phyloP scores from a whole-genome alignment of 2,888 invertebrate species.

The Xestoiulus laeticollis region DNA sequence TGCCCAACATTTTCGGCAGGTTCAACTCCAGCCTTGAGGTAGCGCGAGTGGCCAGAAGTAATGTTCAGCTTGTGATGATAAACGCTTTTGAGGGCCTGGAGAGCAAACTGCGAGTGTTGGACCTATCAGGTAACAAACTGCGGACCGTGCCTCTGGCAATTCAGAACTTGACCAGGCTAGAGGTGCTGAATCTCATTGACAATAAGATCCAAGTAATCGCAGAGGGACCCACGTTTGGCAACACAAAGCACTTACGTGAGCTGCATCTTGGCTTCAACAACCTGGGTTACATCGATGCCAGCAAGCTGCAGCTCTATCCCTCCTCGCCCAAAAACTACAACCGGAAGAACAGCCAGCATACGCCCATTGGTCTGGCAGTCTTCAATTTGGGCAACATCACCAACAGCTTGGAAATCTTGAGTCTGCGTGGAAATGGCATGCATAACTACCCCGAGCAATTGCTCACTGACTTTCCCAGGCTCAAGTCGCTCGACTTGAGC shows the following conservation, averaged over 20 bases:
- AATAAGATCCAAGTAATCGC: constrained; percentile 56
- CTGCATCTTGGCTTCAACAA: constrained; percentile 56
- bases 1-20: constrained; percentile 53
- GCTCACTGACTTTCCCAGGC: constrained; percentile 53
- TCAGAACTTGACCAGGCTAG: constrained; percentile 55
- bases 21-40: constrained; percentile 52
- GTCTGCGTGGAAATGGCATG: constrained; percentile 56
- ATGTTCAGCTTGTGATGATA: constrained; percentile 52
- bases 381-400: constrained; percentile 55
- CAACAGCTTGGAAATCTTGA: constrained; percentile 55
- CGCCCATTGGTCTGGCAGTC: constrained; percentile 54
- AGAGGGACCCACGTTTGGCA: constrained; percentile 54
- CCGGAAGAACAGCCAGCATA: constrained; percentile 34
- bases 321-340: background rate
- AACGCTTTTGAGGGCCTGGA: constrained; percentile 56
- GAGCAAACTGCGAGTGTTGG: constrained; percentile 53
- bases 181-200: constrained; percentile 55
- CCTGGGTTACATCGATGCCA: constrained; percentile 52
- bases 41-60: constrained; percentile 55
- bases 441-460: constrained; percentile 57
- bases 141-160: constrained; percentile 54
- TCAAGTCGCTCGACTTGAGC: constrained; percentile 55
- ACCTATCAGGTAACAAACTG: constrained; percentile 55
- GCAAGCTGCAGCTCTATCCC: constrained; percentile 47
- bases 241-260: constrained; percentile 54